Base-by-base conservation (phyloP, 2,888 invertebrate species). In the Meliscaeva auricollis region DNA sequence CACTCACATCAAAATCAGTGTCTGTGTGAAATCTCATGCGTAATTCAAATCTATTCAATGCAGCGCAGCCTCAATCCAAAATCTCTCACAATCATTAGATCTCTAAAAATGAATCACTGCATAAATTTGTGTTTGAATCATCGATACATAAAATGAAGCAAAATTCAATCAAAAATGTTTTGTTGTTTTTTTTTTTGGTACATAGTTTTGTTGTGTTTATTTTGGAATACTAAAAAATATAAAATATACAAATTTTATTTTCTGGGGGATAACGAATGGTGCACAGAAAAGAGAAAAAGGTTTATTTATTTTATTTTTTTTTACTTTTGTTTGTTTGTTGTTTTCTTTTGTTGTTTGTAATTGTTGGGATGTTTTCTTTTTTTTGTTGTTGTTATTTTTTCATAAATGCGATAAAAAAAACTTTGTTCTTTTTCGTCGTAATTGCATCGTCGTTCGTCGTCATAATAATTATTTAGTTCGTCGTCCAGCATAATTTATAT, bases 211-310 rank as follows among this genome's bases (percentile, higher is more conserved):
- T 80, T 83, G 83, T 80, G 84, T 85, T 85, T 85, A 85, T 85
- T 85, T 85, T 81, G 81, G 85, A 66, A 85, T 85, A 81, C 85
- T 85, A 85, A 81, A 85, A 85, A 85, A 85, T 85, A 85, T 85
- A 85, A 85, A 85, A 85, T 85, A 85, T 85, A 85, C 85, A 85
- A 85, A 85, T 81, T 85, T 81, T 77, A 85, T 64, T 81, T 81
- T 78, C 81, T 85, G 35, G 30, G 81, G 81, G 73, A 85, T 85
- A 81, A 85, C 85, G 76, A 81, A 85, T 85, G 46, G 85, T 85
- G 85, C 81, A 73, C 76, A 72, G 46, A 85, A 73, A 73, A 76
- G 73, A 81, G 62, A 73, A 35, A 58, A 58, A 35, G 35, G 35
- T 58, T 15, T n/a, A 13, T 48, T 17, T 46, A 4, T 2, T 50